These are phyloP conservation scores for Actinernus sp. DNA, from an alignment of 92 coral and sea anemone species.

Conservation along the genomic window DNA sequence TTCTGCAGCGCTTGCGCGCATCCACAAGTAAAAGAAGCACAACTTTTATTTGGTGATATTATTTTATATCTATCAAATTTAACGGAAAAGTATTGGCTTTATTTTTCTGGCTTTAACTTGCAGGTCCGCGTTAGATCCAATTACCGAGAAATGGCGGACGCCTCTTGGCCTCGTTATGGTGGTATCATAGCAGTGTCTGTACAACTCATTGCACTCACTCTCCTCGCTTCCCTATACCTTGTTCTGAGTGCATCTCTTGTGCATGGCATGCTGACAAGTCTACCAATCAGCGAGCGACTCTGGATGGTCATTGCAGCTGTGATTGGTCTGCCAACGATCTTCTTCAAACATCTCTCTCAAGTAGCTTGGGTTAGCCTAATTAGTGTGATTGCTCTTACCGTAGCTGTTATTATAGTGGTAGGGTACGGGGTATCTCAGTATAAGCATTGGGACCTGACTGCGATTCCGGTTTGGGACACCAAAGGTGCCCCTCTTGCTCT, in stretches of 20 bases:
- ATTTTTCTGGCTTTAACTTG: neutral
- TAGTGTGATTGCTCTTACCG: conserved; percentile 37
- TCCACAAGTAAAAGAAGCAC: too few species aligned
- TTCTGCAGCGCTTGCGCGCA: too few species aligned
- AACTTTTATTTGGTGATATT: too few species aligned
- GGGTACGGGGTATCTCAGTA: conserved; percentile 33
- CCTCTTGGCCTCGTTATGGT: conserved; percentile 65
- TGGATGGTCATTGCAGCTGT: conserved; percentile 69
- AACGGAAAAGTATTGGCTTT: too few species aligned
- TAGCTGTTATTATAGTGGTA: conserved; percentile 34
- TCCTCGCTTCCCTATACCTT: conserved; percentile 59
- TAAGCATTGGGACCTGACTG: conserved; percentile 18
- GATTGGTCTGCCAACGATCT: conserved; percentile 51
- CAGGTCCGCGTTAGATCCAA: conserved; percentile 55
- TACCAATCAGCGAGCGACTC: conserved; percentile 12
- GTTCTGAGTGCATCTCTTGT: conserved; percentile 59
- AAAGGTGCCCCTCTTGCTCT: conserved; percentile 29
- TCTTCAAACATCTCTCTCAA: conserved; percentile 47
- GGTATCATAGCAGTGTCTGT: conserved; percentile 34
- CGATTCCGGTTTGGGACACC: conserved; percentile 16
- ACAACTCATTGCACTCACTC: conserved; percentile 44
- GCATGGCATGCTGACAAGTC: conserved; percentile 5
- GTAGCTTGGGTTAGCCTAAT: conserved; percentile 71
- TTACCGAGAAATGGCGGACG: conserved; percentile 56
- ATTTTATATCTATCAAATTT: too few species aligned